A percentile compares a stretch with the other conserved stretches of the same genome.
Evolutionary conservation across 1,140 invertebrate species (phyloP).

Genomic region (Pogonomyrmex barbatus): DNA sequence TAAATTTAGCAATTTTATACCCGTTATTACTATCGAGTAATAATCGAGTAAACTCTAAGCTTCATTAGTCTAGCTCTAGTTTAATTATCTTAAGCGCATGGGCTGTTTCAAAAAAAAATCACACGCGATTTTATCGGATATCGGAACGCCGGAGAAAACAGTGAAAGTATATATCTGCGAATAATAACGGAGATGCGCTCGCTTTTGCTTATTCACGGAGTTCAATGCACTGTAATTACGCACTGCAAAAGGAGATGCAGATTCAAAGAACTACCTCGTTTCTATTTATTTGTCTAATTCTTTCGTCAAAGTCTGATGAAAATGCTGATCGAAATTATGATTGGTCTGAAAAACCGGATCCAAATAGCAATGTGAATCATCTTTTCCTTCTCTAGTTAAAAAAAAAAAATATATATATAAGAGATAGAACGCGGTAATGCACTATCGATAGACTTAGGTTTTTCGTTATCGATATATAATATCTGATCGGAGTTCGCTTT

Average conservation of each 20-base stretch:
- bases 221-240: slow-evolving; percentile 40
- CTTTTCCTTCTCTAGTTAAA: background rate
- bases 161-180: slow-evolving; percentile 64
- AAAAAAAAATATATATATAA: background rate
- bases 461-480: background rate
- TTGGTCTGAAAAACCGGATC: background rate
- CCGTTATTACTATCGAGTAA: background rate
- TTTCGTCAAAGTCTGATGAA: background rate
- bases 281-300: slow-evolving; percentile 12
- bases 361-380: background rate
- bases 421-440: background rate
- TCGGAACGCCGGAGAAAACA: slow-evolving; percentile 43
- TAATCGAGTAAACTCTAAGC: no score
- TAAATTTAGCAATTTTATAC: background rate
- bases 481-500: background rate
- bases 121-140: slow-evolving; percentile 1
- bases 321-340: background rate
- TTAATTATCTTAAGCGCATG: background rate
- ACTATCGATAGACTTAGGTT: background rate
- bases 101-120: slow-evolving; percentile 22
- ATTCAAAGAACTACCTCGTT: slow-evolving; percentile 16
- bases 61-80: background rate
- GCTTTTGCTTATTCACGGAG: slow-evolving; percentile 4
- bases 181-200: slow-evolving; percentile 38
- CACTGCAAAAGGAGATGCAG: background rate